A percentile compares a stretch with the other conserved stretches of the same genome.
These are phyloP conservation scores for Calycopis cecrops DNA, from an alignment of 1,140 invertebrate genomes.

Conservation along the genomic window DNA sequence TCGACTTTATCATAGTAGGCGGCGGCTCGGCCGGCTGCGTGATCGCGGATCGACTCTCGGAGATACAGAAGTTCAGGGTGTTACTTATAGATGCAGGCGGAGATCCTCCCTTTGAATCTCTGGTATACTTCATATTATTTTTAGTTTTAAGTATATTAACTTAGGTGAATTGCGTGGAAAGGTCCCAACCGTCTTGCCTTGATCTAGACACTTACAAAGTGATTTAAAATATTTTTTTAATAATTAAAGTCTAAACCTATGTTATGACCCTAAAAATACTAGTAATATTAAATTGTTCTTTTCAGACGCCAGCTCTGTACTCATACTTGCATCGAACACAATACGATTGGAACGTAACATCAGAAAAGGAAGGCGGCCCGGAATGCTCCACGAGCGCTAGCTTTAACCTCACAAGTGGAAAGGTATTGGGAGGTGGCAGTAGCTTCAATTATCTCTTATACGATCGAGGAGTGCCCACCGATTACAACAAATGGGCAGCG, in stretches of 20 bases:
- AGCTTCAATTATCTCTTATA: conserved; percentile 82
- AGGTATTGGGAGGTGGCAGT: conserved; percentile 82
- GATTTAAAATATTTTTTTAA: no score
- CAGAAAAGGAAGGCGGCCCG: conserved; percentile 78
- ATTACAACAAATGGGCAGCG: conserved; percentile 32
- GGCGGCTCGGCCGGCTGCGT: conserved; percentile 32
- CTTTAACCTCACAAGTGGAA: conserved; percentile 80
- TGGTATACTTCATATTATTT: conserved; percentile 25
- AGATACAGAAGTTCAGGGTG: conserved; percentile 77
- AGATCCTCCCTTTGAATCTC: conserved; percentile 39
- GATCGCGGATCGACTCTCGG: conserved; percentile 75
- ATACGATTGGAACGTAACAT: conserved; percentile 84
- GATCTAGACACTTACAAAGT: no score
- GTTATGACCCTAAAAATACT: no score
- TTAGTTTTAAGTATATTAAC: no score
- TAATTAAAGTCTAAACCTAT: no score
- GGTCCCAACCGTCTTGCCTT: no score
- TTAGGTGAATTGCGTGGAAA: no score
- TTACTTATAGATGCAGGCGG: conserved; percentile 84
- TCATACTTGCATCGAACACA: conserved; percentile 26
- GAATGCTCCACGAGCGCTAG: conserved; percentile 76
- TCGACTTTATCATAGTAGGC: conserved; percentile 33
- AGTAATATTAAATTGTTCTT: conserved; percentile 8
- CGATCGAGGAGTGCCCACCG: conserved; percentile 27
- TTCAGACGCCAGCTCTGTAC: conserved; percentile 34